Percentiles rank a stretch among this genome's conserved stretches.
phyloP scores from a whole-genome alignment of 2,888 invertebrate species.

The Polyploca ridens region DNA sequence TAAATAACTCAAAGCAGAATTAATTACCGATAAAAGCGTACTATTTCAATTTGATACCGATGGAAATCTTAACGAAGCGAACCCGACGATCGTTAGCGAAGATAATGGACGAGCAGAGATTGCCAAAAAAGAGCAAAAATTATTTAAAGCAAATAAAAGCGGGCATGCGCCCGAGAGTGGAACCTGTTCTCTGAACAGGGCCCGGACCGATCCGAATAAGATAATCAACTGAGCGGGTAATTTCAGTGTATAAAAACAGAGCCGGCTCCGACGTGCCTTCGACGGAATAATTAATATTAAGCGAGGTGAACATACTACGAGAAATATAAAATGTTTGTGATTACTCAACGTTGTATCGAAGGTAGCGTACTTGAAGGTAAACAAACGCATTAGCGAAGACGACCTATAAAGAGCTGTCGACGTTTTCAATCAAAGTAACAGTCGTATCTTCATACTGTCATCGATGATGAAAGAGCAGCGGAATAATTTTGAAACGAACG shows the following conservation, averaged over 20 bases:
- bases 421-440: slow-evolving; percentile 42
- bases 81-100: slow-evolving; percentile 73
- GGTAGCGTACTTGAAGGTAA: slow-evolving; percentile 15
- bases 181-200: slow-evolving; percentile 67
- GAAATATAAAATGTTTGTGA: slow-evolving; percentile 38
- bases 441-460: slow-evolving; percentile 30
- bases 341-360: slow-evolving; percentile 45
- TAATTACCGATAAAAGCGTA: slow-evolving; percentile 63
- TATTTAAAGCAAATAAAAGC: slow-evolving; percentile 81
- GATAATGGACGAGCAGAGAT: slow-evolving; percentile 74
- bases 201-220: slow-evolving; percentile 71
- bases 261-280: slow-evolving; percentile 55
- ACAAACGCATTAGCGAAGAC: slow-evolving; percentile 20
- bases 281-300: slow-evolving; percentile 70
- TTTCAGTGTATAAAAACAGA: slow-evolving; percentile 71
- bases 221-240: slow-evolving; percentile 77
- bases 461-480: slow-evolving; percentile 59
- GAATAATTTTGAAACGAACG: slow-evolving; percentile 59
- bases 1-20: slow-evolving; percentile 65
- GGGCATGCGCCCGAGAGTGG: slow-evolving; percentile 64
- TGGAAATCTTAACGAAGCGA: slow-evolving; percentile 77
- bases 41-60: slow-evolving; percentile 71
- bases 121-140: slow-evolving; percentile 82
- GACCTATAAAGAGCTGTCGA: slow-evolving; percentile 15
- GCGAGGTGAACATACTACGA: slow-evolving; percentile 51